These are phyloP conservation scores for Apamea anceps DNA, from an alignment of 2,888 invertebrate species.

Conservation along the genomic window DNA sequence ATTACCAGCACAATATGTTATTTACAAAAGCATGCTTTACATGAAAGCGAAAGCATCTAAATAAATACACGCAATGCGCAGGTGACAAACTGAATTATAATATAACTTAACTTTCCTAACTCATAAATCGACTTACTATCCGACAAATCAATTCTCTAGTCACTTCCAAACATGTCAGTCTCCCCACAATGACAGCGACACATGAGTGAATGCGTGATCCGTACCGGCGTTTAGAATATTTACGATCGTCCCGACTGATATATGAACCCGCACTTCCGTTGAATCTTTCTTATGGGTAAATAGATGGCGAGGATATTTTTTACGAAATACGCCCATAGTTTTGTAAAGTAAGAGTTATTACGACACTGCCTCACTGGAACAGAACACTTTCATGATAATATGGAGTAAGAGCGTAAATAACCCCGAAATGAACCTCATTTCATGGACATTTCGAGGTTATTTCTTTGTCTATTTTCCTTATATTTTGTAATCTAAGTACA, in stretches of 20 bases:
- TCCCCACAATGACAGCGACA: conserved; percentile 63
- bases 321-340: conserved; percentile 40
- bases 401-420: neutral
- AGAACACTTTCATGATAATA: conserved; percentile 4
- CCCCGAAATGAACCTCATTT: neutral
- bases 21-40: neutral
- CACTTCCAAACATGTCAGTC: conserved; percentile 59
- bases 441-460: too few species aligned
- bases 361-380: neutral
- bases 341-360: conserved; percentile 47
- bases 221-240: conserved; percentile 76
- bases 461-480: neutral
- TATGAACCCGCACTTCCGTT: conserved; percentile 83
- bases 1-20: neutral
- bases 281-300: conserved; percentile 70
- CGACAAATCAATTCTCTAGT: conserved; percentile 60
- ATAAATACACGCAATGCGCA: neutral
- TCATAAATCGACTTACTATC: conserved; percentile 20
- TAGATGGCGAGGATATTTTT: conserved; percentile 59
- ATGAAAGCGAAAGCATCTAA: neutral
- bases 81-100: conserved; percentile 16
- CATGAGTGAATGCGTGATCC: conserved; percentile 69
- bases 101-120: neutral
- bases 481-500: neutral
- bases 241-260: conserved; percentile 83